phyloP scores from a whole-genome alignment of 2,113 vertebrate species.

The Panthera tigris region DNA sequence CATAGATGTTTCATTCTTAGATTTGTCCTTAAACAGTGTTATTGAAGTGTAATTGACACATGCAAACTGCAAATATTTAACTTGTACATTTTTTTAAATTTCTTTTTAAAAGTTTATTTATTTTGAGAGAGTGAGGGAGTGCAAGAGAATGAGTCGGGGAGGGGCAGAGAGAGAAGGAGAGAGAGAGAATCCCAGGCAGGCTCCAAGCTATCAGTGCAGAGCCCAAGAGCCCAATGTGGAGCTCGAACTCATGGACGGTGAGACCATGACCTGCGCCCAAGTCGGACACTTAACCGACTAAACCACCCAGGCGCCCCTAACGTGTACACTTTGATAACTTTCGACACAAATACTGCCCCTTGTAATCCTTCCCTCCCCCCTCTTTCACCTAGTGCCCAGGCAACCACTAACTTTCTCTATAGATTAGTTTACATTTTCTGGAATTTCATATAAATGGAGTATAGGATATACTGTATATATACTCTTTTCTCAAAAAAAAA shows the following conservation, averaged over 20 bases:
- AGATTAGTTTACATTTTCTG: constrained; percentile 18
- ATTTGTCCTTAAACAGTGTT: background rate
- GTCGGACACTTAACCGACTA: too few species aligned
- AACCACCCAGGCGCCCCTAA: too few species aligned
- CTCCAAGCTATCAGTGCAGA: too few species aligned
- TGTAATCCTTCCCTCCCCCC: background rate
- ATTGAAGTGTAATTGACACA: background rate
- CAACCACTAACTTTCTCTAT: background rate
- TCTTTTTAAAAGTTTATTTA: too few species aligned
- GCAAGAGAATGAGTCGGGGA: too few species aligned
- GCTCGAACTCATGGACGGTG: too few species aligned
- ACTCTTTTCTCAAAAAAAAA: background rate
- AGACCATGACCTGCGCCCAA: too few species aligned
- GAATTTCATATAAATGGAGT: background rate
- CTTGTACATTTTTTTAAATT: background rate
- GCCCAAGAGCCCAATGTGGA: too few species aligned
- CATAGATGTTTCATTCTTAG: background rate
- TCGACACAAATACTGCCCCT: background rate
- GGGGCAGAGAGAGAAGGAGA: too few species aligned
- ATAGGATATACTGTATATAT: background rate
- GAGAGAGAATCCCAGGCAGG: too few species aligned
- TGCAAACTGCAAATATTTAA: background rate
- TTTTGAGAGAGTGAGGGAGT: too few species aligned
- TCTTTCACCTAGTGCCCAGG: background rate
- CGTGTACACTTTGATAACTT: background rate